These are phyloP conservation scores for Tineola bisselliella DNA, from an alignment of 2,888 invertebrate genomes.

Conservation along the genomic window DNA sequence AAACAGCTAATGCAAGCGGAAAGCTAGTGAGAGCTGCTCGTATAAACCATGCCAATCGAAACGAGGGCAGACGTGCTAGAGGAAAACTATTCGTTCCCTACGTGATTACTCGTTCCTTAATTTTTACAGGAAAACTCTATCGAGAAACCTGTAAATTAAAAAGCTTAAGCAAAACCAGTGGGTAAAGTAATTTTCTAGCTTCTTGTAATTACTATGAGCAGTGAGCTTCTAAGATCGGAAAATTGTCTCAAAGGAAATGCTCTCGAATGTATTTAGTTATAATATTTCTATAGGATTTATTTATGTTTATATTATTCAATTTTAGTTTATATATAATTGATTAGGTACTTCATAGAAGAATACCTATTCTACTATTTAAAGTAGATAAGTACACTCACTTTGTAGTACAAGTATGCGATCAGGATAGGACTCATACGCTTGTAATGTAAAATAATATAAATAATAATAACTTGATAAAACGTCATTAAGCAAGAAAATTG, in stretches of 20 bases:
- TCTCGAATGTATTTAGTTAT: neutral
- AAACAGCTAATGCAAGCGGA: neutral
- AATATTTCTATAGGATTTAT: too few relatives aligned
- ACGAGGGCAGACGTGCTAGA: neutral
- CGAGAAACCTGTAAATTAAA: conserved; percentile 4
- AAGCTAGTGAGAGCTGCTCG: neutral
- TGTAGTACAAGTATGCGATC: too few relatives aligned
- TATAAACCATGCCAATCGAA: neutral
- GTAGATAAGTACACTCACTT: too few relatives aligned
- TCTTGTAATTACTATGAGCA: neutral
- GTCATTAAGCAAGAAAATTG: too few relatives aligned
- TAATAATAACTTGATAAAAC: too few relatives aligned
- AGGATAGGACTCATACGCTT: too few relatives aligned
- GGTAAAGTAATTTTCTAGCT: neutral
- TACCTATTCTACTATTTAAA: too few relatives aligned
- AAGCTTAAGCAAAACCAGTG: neutral
- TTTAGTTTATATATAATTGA: too few relatives aligned
- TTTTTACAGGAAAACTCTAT: conserved; percentile 2
- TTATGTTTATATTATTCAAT: too few relatives aligned
- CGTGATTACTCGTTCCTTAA: neutral
- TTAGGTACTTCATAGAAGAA: too few relatives aligned
- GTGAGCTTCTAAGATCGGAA: neutral
- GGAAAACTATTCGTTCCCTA: neutral
- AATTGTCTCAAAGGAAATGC: neutral
- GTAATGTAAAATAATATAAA: too few relatives aligned